phyloP scores from a whole-genome alignment of 2,113 vertebrate species.

The Eupsittula cactorum region DNA sequence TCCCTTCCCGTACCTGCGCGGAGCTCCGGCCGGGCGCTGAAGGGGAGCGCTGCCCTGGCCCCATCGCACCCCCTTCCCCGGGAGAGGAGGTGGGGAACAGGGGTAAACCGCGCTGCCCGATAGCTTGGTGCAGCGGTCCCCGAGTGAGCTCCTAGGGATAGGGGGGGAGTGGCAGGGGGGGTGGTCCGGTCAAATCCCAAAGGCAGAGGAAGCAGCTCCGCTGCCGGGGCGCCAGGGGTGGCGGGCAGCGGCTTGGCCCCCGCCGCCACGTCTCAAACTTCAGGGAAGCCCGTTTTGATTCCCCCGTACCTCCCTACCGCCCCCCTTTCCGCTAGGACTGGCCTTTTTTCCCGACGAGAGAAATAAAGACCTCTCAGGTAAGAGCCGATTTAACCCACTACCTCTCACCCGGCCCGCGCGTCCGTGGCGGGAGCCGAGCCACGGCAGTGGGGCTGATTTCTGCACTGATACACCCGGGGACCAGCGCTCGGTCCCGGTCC shows the following conservation, averaged over 20 bases:
- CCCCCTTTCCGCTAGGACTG: neutral
- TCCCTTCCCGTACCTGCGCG: neutral
- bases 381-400: neutral
- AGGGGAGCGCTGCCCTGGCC: neutral
- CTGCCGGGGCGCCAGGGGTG: neutral
- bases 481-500: neutral
- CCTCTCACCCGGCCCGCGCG: neutral
- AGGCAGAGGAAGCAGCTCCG: neutral
- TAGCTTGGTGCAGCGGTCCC: constrained; percentile 1
- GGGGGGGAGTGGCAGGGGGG: neutral
- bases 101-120: neutral
- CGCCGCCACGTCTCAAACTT: constrained; percentile 5
- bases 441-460: neutral
- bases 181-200: constrained; percentile 55
- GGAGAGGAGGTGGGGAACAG: neutral
- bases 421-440: neutral
- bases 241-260: neutral
- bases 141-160: constrained; percentile 17
- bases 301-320: neutral
- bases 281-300: neutral
- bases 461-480: neutral
- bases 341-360: constrained; percentile 13
- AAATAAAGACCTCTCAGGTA: constrained; percentile 48
- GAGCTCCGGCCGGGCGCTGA: neutral
- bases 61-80: neutral